Percentiles rank a stretch among this genome's conserved stretches.
Evolutionary conservation across 2,888 invertebrate species (phyloP).

Genomic region (Pyrgus malvae): DNA sequence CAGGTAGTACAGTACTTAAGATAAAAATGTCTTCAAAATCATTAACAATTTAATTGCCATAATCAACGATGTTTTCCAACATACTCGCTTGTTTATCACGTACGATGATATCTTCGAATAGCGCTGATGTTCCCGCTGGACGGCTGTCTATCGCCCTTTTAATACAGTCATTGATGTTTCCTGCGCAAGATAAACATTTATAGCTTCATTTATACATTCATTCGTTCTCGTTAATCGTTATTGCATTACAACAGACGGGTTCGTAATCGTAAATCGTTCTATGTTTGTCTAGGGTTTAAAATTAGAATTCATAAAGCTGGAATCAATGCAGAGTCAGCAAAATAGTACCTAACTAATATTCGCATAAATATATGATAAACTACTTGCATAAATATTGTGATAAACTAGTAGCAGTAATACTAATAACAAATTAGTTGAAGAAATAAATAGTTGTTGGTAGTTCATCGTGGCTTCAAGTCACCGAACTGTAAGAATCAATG

Average conservation of each 20-base stretch:
- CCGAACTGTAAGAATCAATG: too few species aligned
- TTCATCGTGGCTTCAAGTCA: too few species aligned
- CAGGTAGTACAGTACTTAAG: too few species aligned
- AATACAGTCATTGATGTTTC: slow-evolving; percentile 23
- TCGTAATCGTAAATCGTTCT: background rate
- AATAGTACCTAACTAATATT: too few species aligned
- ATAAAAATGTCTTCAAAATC: background rate
- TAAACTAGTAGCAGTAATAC: too few species aligned
- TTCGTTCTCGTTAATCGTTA: slow-evolving; percentile 13
- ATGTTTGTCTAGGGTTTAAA: background rate
- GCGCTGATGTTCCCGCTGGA: slow-evolving; percentile 9
- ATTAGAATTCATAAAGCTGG: too few species aligned
- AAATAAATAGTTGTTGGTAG: too few species aligned
- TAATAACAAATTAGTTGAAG: too few species aligned
- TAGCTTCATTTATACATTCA: slow-evolving; percentile 16
- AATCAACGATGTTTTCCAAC: background rate
- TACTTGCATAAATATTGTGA: too few species aligned
- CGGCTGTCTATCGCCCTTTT: slow-evolving; percentile 15
- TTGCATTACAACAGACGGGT: background rate
- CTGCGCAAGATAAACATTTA: slow-evolving; percentile 24
- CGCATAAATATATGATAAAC: too few species aligned
- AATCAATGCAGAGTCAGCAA: too few species aligned
- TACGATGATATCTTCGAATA: slow-evolving; percentile 10
- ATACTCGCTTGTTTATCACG: slow-evolving; percentile 1
- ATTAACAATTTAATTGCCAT: background rate